Conservation (phyloP, 2,797 vertebrate genomes). For the Adrianichthys oophorus region DNA sequence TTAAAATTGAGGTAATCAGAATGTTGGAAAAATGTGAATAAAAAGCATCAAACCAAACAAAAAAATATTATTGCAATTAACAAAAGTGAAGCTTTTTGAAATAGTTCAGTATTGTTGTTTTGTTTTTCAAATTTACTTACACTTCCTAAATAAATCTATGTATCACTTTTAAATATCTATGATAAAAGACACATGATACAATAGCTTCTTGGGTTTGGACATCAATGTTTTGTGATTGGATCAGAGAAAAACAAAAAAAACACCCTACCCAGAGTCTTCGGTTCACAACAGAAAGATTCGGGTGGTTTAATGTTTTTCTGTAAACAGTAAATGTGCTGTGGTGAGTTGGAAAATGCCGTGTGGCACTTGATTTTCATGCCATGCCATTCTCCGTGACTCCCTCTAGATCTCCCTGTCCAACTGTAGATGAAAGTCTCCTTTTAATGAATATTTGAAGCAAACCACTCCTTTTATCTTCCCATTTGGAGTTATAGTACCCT, state of each 20-base stretch:
- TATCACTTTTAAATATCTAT: neutral
- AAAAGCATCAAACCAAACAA: no score
- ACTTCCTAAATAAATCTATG: neutral
- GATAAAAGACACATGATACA: neutral
- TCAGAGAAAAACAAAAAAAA: neutral
- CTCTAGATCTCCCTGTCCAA: conserved; percentile 31
- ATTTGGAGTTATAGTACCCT: conserved; percentile 36
- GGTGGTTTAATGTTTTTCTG: conserved; percentile 7
- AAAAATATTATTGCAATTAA: no score
- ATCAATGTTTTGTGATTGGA: neutral
- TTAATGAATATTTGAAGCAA: conserved; percentile 64
- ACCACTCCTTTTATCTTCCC: conserved; percentile 54
- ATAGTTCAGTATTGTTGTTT: no score
- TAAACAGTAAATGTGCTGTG: neutral
- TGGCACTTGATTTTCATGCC: conserved; percentile 34
- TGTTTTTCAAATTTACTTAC: no score
- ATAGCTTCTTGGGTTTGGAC: no score
- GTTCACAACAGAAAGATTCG: neutral
- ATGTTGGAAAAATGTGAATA: no score
- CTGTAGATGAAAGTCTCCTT: conserved; percentile 43
- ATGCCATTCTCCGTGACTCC: conserved; percentile 26
- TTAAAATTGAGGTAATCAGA: no score
- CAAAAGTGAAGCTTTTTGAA: no score
- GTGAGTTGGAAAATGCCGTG: conserved; percentile 11
- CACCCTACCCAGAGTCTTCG: neutral